phyloP scores from a whole-genome alignment of 1,140 invertebrate species.

The Gryon sp. region DNA sequence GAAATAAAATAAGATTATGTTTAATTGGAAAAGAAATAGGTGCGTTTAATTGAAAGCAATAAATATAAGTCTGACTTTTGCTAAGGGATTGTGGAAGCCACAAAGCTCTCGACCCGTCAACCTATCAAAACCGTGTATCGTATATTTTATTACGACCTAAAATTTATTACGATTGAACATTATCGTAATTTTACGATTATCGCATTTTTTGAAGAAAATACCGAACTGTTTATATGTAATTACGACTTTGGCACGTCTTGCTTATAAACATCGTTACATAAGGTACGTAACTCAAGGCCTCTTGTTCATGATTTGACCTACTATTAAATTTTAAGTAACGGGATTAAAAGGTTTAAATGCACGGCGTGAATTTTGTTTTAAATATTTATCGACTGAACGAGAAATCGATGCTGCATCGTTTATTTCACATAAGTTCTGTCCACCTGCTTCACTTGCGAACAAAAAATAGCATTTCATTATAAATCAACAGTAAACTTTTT shows the following conservation, averaged over 20 bases:
- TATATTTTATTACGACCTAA: constrained; percentile 33
- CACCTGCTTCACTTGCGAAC: no score
- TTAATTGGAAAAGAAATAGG: constrained; percentile 28
- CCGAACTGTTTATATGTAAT: constrained; percentile 45
- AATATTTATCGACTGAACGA: neutral
- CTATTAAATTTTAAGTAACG: constrained; percentile 44
- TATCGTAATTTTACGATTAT: constrained; percentile 42
- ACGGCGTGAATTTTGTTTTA: constrained; percentile 12
- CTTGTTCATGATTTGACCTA: constrained; percentile 37
- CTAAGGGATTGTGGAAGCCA: constrained; percentile 49
- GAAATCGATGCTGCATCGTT: neutral
- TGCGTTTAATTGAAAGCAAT: constrained; percentile 38
- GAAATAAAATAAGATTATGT: no score
- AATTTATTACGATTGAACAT: constrained; percentile 34
- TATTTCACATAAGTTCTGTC: no score
- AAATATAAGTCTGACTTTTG: constrained; percentile 46
- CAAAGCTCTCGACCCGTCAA: constrained; percentile 46
- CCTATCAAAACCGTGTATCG: constrained; percentile 34
- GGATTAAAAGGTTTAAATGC: constrained; percentile 32
- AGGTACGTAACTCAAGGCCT: constrained; percentile 15
- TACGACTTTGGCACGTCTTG: constrained; percentile 37
- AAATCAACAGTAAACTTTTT: no score
- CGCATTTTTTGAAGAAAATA: constrained; percentile 9
- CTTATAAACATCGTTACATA: constrained; percentile 44
- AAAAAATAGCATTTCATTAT: no score